Evolutionary conservation across 2,888 invertebrate genomes (phyloP), one percentile per base, ranked within the genome.

Genomic region (Galerucella pusilla): DNA sequence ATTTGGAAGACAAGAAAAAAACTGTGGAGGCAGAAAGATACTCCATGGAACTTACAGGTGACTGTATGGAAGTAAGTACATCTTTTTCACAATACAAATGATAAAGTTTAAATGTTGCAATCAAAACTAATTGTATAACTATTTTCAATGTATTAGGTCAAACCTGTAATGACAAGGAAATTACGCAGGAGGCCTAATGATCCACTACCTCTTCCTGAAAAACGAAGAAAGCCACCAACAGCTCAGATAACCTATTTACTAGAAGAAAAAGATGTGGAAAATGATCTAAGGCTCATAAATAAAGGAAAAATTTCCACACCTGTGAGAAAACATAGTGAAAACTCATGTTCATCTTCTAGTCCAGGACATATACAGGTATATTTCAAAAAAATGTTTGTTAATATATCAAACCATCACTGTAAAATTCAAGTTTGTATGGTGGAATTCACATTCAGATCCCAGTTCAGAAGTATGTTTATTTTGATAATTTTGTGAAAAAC

Each of bases 91-190:
- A 11, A 25, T 12, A 7, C 20, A 20, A 46, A 45, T 46, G 16
- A 20, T 52, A n/a, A 46, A 46, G 35, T 5, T 35, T 35, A 5
- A 35, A 6, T 9, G 6, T 42, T 42, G 7, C 7, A 42, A 42
- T 7, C 7, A 42, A 42, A 42, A 42, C 5, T 42, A 42, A 42
- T 42, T 9, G 35, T 35, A 35, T 35, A 42, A 42, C 5, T 42
- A 42, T 42, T 42, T 42, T 42, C 35, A 42, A 35, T 54, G 11
- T 75, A 70, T 3, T 69, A 82, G 82, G 94, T 95, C n/a, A 98
- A 98, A 85, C 97, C 98, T 12, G 95, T 96, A n/a, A 95, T 97
- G 89, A 98, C 98, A 46, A 91, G 98, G 42, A 98, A 98, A 87
- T 89, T 98, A 42, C 90, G 98, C 5, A 90, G 98, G 76, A 91